Evolutionary conservation across 2,888 invertebrate species (phyloP).

Genomic region (Drosophila prolongata): DNA sequence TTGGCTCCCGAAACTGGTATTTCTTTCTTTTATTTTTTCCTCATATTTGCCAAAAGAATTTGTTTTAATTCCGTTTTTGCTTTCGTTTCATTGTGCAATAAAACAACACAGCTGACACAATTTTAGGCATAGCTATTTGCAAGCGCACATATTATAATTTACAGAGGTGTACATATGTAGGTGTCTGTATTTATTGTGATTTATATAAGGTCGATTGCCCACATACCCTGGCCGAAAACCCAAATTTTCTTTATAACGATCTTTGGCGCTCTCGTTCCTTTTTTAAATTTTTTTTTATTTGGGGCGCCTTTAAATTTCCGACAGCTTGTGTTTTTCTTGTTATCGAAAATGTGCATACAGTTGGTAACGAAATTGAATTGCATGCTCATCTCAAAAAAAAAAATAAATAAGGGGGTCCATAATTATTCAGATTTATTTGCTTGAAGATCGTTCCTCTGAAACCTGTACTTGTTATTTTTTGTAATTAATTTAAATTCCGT

Average conservation of each 20-base stretch:
- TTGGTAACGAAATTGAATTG: neutral
- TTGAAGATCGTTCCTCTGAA: neutral
- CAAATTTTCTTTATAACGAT: slow-evolving; percentile 13
- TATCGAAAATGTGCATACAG: slow-evolving; percentile 10
- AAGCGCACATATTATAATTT: neutral
- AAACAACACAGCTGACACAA: slow-evolving; percentile 19
- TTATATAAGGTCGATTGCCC: slow-evolving; percentile 25
- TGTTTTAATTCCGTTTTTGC: slow-evolving; percentile 7
- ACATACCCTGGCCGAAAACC: neutral
- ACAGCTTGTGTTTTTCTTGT: neutral
- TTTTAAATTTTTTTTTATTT: slow-evolving; percentile 2
- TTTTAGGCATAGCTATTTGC: slow-evolving; percentile 11
- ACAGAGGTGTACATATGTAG: neutral
- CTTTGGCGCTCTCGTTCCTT: neutral
- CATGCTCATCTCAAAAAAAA: neutral
- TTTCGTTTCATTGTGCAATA: slow-evolving; percentile 1
- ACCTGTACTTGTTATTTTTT: neutral
- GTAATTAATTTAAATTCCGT: neutral
- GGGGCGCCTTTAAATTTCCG: slow-evolving; percentile 5
- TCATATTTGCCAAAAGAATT: neutral
- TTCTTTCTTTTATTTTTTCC: neutral
- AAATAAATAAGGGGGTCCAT: neutral
- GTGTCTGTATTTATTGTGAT: slow-evolving; percentile 7
- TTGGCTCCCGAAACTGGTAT: neutral
- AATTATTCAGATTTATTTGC: neutral